Evolutionary conservation across 2,888 invertebrate species (phyloP), one percentile per base, ranked within the genome.

Genomic region (Sesamia inferens): DNA sequence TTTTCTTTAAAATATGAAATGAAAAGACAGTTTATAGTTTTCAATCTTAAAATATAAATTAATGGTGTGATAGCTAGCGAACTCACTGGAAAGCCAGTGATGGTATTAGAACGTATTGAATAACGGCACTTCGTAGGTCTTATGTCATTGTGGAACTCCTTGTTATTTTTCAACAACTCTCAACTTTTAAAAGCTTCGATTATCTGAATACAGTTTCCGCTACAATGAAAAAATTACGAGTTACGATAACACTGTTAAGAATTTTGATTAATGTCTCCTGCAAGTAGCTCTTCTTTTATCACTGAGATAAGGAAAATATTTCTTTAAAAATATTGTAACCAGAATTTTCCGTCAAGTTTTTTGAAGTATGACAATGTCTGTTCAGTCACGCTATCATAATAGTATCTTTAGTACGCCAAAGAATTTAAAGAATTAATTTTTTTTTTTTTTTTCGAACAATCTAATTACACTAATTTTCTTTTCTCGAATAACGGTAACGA

Each of bases 211-310:
- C n/a, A n/a, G 10, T n/a, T 54, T 10, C 10, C n/a, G n/a, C 57
- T 16, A 59, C 31, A n/a, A 44, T 51, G 42, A 31, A 68, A 51
- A 59, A 44, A 68, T 42, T 5, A 65, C 44, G 44, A 42, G 42
- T 24, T 58, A 67, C 57, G 66, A 71, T 58, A 24, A 39, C 14
- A 61, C 8, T 14, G 10, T 58, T 58, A 55, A 55, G 55, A 55
- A 22, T 22, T 55, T 55, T 55, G 55, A 54, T 55, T 55, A 22
- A 55, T 55, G 13, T 13, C 55, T 55, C 55, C n/a, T 54, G 22
- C 22, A 5, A n/a, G 59, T 7, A 39, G 13, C 59, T 39, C 59
- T 39, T 13, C 13, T 13, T 24, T 59, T 61, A 13, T n/a, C 13
- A 13, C 4, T 61, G n/a, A 39, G 39, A 39, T n/a, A n/a, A 61